Evolutionary conservation across 2,888 invertebrate genomes (phyloP), one percentile per base, ranked within the genome.

Genomic region (Lissocephala sabroskyi): DNA sequence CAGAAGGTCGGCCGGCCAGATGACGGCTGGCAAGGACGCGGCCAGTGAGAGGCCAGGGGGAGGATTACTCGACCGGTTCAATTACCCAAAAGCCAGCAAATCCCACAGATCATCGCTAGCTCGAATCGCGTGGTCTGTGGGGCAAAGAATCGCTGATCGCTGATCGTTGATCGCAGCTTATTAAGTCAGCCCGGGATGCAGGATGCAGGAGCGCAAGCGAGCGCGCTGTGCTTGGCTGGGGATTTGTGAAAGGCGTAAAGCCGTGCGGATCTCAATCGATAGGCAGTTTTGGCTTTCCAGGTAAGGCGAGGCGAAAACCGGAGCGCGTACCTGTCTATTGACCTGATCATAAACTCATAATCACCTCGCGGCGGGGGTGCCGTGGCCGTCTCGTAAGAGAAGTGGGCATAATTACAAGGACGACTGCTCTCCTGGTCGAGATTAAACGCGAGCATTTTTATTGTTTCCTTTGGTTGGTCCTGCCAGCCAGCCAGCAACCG

Each of bases 321-420:
- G 9, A 26, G 5, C 26, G n/a, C n/a, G 30, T n/a, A 32, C 3
- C 3, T n/a, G 11, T 18, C 11, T 18, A 3, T 11, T 18, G 19
- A 23, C 19, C 19, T 39, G 49, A 65, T 75, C 67, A 75, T 76
- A 77, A 80, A 77, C 66, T 66, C 68, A 80, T 79, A 76, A 79
- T 80, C 68, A 79, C 74, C 62, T 54, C 16, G 17, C 42, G 32
- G 10, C 10, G 18, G 19, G 16, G 30, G 39, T 46, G 30, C 41
- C 40, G 39, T 35, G 44, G 13, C n/a, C 9, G 28, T 10, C 3
- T 29, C 44, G 33, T 3, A 33, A 16, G 3, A 11, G 9, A 33
- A 33, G 33, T 14, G 33, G 13, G 10, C 11, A 30, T 30, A 30
- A 30, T 7, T 30, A 11, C 9, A 18, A 39, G 16, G 10, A 10